These are phyloP conservation scores for Microctenopoma steveboyesi DNA, from an alignment of 2,797 vertebrate genomes.

Conservation along the genomic window DNA sequence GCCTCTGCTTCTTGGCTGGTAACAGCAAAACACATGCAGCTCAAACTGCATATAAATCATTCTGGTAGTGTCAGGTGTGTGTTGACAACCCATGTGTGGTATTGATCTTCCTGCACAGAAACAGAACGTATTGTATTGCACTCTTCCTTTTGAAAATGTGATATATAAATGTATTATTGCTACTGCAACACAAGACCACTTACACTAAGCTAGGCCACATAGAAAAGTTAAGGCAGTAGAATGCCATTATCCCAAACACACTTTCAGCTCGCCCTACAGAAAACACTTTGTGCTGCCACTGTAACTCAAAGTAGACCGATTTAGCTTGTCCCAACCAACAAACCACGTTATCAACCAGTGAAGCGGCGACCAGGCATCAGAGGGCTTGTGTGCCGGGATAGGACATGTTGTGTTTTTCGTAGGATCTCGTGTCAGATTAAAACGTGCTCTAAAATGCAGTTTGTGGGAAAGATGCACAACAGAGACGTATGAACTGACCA, in stretches of 20 bases:
- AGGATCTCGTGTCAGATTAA: neutral
- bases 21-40: slow-evolving; percentile 36
- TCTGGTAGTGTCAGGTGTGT: slow-evolving; percentile 18
- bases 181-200: neutral
- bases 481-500: neutral
- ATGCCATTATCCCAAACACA: neutral
- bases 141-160: neutral
- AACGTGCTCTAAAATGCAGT: neutral
- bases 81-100: slow-evolving; percentile 11
- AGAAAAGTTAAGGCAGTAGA: slow-evolving; percentile 5
- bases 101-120: slow-evolving; percentile 4
- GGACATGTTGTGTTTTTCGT: neutral
- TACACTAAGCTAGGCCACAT: neutral
- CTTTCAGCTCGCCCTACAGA: neutral
- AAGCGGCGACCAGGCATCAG: slow-evolving; percentile 5
- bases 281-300: neutral
- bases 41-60: slow-evolving; percentile 29
- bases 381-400: neutral
- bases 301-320: slow-evolving; percentile 2
- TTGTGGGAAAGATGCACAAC: neutral
- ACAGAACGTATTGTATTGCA: neutral
- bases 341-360: neutral
- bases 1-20: slow-evolving; percentile 38
- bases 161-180: neutral
- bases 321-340: neutral